Percentiles rank a stretch among this genome's conserved stretches.
These are phyloP conservation scores for Cerceris rybyensis DNA, from an alignment of 2,888 invertebrate genomes.

Conservation along the genomic window DNA sequence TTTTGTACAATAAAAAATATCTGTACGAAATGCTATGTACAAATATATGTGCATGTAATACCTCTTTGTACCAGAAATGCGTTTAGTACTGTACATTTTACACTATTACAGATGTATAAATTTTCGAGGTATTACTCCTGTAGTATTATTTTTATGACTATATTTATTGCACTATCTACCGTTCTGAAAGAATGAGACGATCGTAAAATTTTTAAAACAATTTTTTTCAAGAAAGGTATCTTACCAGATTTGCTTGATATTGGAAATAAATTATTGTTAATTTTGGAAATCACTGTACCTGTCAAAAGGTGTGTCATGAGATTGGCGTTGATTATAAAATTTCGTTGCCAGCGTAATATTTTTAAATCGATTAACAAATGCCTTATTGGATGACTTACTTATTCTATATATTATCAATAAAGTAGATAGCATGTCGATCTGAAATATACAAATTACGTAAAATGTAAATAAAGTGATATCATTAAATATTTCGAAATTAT, in stretches of 20 bases:
- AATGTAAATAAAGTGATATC: neutral
- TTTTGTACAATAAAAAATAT: too few relatives aligned
- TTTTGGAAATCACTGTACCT: constrained; percentile 23
- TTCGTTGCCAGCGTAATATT: constrained; percentile 41
- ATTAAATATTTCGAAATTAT: neutral
- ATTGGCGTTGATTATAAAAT: constrained; percentile 23
- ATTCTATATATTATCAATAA: constrained; percentile 57
- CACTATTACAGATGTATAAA: too few relatives aligned
- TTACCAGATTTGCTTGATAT: neutral
- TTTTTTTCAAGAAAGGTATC: neutral
- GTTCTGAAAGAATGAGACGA: constrained; percentile 43
- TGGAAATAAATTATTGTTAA: neutral
- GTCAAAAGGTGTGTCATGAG: constrained; percentile 21
- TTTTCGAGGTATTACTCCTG: constrained; percentile 15
- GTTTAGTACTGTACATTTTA: too few relatives aligned
- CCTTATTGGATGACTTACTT: constrained; percentile 32
- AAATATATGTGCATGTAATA: too few relatives aligned
- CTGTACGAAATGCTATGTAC: too few relatives aligned
- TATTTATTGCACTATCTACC: constrained; percentile 37
- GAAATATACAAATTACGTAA: constrained; percentile 17
- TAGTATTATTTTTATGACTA: constrained; percentile 27
- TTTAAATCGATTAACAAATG: constrained; percentile 24
- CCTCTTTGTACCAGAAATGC: too few relatives aligned
- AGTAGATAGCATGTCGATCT: constrained; percentile 63
- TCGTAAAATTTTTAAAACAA: neutral